Percentiles rank a stretch among this genome's conserved stretches.
Evolutionary conservation across 2,113 vertebrate genomes (phyloP).

Genomic region (Neolamprologus variostigma): DNA sequence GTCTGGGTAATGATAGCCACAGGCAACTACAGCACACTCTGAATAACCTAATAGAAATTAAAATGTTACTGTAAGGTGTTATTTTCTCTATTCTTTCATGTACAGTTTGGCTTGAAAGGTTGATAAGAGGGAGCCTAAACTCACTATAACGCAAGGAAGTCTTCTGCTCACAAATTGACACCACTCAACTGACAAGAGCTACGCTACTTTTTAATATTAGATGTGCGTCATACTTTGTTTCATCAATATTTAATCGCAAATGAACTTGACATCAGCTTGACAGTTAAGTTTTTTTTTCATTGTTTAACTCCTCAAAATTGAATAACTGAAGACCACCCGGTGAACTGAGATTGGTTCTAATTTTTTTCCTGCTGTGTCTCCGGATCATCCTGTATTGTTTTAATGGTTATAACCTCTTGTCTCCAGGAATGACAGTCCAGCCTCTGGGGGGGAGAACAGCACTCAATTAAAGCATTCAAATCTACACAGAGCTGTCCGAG

Average conservation of each 20-base stretch:
- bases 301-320: not conserved
- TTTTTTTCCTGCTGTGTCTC: not conserved
- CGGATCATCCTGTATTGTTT: conserved; percentile 5
- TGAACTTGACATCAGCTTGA: not conserved
- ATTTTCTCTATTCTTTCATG: not conserved
- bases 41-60: not conserved
- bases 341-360: not conserved
- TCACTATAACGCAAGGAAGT: not conserved
- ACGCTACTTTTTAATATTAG: not conserved
- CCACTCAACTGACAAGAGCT: not conserved
- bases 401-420: conserved; percentile 42
- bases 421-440: conserved; percentile 28
- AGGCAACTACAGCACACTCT: not conserved
- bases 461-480: conserved; percentile 59
- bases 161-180: not conserved
- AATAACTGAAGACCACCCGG: not conserved
- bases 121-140: not conserved
- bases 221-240: not conserved
- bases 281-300: not conserved
- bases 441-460: not conserved
- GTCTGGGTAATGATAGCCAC: not conserved
- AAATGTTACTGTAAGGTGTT: not conserved
- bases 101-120: not conserved
- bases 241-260: conserved; percentile 17
- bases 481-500: conserved; percentile 36